Evolutionary conservation across 64 coral and sea anemone species (phyloP).

Genomic region (Anthopleura sola): DNA sequence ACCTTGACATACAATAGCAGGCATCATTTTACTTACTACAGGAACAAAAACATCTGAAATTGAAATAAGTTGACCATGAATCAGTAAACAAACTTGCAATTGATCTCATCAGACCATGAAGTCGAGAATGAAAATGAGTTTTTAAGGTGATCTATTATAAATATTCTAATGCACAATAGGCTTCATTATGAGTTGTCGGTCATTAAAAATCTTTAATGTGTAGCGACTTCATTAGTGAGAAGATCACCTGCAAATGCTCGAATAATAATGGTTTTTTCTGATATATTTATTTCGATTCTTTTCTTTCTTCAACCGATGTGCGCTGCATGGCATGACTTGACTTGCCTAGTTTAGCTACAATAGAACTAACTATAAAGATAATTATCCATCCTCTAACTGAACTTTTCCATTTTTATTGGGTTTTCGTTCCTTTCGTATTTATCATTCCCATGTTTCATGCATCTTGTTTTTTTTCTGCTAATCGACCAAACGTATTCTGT

Average conservation of each 20-base stretch:
- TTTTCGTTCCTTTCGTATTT: background rate
- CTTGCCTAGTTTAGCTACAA: no score
- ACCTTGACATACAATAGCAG: slow-evolving; percentile 38
- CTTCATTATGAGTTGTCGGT: no score
- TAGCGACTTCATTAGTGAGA: background rate
- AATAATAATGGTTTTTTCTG: background rate
- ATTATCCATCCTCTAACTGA: no score
- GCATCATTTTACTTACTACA: background rate
- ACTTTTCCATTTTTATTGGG: no score
- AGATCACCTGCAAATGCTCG: background rate
- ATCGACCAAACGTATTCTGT: background rate
- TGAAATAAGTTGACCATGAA: background rate
- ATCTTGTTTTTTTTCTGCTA: background rate
- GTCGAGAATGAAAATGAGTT: no score
- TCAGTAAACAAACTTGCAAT: background rate
- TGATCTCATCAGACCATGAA: no score
- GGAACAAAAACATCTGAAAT: slow-evolving; percentile 35
- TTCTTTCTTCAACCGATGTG: background rate
- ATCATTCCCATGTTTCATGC: background rate
- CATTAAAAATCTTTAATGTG: no score
- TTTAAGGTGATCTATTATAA: no score
- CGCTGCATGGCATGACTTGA: no score
- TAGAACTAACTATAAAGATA: no score
- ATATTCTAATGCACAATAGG: no score
- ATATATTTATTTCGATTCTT: background rate